Evolutionary conservation across 1,140 invertebrate species (phyloP).

Genomic region (Lamellibrachia luymesi): DNA sequence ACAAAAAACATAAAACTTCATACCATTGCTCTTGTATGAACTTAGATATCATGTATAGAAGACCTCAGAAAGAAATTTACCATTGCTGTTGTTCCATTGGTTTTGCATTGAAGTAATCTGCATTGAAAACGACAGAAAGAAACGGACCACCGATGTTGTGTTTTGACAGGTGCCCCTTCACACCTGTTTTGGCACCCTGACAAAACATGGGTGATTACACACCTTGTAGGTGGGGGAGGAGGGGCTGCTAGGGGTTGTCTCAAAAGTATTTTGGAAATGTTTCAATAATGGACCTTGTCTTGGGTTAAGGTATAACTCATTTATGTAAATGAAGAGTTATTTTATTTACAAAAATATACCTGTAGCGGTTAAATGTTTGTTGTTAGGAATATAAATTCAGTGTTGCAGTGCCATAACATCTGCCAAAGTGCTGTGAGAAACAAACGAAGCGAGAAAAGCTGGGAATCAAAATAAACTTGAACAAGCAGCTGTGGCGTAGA

Average conservation of each 20-base stretch:
- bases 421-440: neutral
- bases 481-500: neutral
- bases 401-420: neutral
- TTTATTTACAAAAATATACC: neutral
- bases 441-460: neutral
- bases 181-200: neutral
- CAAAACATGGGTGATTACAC: neutral
- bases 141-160: neutral
- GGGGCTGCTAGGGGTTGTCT: neutral
- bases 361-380: neutral
- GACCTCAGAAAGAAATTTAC: neutral
- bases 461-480: neutral
- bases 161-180: neutral
- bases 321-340: neutral
- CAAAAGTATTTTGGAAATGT: neutral
- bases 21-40: neutral
- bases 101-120: too few relatives aligned
- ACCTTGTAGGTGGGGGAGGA: neutral
- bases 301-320: neutral
- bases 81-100: too few relatives aligned
- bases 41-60: neutral
- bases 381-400: neutral
- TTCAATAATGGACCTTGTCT: neutral
- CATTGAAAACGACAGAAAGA: neutral
- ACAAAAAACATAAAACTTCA: too few relatives aligned